Conservation (phyloP, 2,888 invertebrate species). For the Polietes domitor region DNA sequence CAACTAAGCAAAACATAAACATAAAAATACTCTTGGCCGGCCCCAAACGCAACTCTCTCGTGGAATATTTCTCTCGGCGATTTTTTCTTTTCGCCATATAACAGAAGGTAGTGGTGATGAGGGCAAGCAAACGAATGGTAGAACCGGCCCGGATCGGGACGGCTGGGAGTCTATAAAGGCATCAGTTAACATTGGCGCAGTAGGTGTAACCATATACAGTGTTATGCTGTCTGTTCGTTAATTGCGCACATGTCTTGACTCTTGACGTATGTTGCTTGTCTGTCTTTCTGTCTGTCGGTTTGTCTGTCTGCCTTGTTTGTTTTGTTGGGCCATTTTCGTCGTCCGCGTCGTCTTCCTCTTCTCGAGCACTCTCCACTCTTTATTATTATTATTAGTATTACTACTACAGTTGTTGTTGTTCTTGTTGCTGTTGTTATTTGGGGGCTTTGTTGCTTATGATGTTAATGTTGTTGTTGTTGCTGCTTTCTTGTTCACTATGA, state of each 20-base stretch:
- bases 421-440: slow-evolving; percentile 46
- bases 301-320: slow-evolving; percentile 55
- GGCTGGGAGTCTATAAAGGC: not conserved
- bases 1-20: not conserved
- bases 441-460: slow-evolving; percentile 10
- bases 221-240: slow-evolving; percentile 67
- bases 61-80: not conserved
- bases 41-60: not conserved
- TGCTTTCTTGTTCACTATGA: slow-evolving; percentile 65
- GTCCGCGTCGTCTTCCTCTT: not conserved
- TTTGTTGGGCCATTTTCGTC: slow-evolving; percentile 63
- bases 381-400: slow-evolving; percentile 18
- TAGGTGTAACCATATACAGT: slow-evolving; percentile 67
- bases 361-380: slow-evolving; percentile 29
- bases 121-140: not conserved
- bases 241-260: slow-evolving; percentile 68
- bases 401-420: slow-evolving; percentile 38
- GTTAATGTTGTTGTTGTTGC: slow-evolving; percentile 61
- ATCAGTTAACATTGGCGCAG: slow-evolving; percentile 60
- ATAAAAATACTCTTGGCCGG: not conserved
- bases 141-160: too few species aligned
- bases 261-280: slow-evolving; percentile 62
- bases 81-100: not conserved
- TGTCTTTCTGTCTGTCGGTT: not conserved
- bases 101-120: not conserved